Percentiles rank a stretch among this genome's conserved stretches.
Evolutionary conservation across 2,113 vertebrate species (phyloP).

Genomic region (Andinoacara biseriatus): DNA sequence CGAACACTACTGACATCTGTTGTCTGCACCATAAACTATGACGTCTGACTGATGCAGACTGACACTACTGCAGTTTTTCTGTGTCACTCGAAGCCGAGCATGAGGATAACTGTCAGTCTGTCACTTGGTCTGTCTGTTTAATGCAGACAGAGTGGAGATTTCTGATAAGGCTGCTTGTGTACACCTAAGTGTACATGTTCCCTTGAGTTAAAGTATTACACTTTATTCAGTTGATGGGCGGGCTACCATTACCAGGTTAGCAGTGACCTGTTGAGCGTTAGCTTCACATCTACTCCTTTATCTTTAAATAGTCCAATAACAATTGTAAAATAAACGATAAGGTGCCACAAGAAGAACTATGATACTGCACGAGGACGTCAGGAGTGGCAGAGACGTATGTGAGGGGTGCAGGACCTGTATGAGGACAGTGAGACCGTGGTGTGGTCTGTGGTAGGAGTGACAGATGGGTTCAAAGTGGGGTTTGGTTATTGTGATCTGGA

Average conservation of each 20-base stretch:
- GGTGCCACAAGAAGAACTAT: background rate
- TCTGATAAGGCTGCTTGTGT: background rate
- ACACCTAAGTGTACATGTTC: background rate
- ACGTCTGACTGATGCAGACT: slow-evolving; percentile 39
- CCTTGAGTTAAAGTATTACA: too few relatives aligned
- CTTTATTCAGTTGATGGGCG: too few relatives aligned
- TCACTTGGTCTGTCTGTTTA: background rate
- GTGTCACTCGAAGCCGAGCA: slow-evolving; percentile 1
- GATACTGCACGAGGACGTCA: background rate
- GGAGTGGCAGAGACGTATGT: background rate
- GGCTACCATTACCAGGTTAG: background rate
- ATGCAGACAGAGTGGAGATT: background rate
- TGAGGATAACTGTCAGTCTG: slow-evolving; percentile 27
- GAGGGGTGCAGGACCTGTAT: background rate
- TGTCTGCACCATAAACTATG: slow-evolving; percentile 4
- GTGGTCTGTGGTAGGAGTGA: background rate
- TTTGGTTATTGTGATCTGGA: background rate
- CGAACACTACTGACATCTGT: slow-evolving; percentile 48
- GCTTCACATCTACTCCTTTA: background rate
- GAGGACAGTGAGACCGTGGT: background rate
- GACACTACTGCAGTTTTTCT: slow-evolving; percentile 16
- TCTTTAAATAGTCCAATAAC: background rate
- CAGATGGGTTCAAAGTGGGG: background rate
- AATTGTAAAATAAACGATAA: background rate
- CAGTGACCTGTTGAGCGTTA: background rate